Base-by-base conservation (phyloP, 2,797 vertebrate species). In the Enteromius viviparus region DNA sequence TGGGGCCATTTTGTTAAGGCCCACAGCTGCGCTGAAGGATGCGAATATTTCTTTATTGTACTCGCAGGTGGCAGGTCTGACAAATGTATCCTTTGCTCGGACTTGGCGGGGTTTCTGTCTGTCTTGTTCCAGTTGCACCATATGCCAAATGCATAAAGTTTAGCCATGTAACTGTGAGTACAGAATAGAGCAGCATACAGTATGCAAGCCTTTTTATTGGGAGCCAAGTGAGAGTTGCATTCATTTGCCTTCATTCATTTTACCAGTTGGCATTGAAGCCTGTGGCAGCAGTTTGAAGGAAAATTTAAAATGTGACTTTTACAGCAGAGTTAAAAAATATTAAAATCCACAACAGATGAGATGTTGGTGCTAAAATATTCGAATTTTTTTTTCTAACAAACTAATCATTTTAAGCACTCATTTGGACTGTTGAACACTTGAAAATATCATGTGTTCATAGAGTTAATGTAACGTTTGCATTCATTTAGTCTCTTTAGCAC, bases 11-110 rank as follows among this genome's bases (percentile, higher is more conserved):
- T 81, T 74, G 70, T 82, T 81, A 37, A 45, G 8, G 23, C 51
- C 15, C 64, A 42, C 84, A 88, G 82, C 84, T 84, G 79, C 58
- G 49, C 80, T 47, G 23, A 81, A 69, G 71, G 34, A 77, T 12
- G 9, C 3, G 9, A 40, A 70, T 84, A 62, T 53, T 71, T 86
- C n/a, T 40, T 79, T 62, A 40, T 74, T 79, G 80, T 80, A 32
- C 34, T 76, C 10, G 23, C 81, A 79, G 87, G 78, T 78, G 85
- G 74, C 55, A 14, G 17, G n/a, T 17, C 71, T 4, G 45, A 79
- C 82, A 42, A 80, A 47, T 12, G 11, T 14, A 15, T 45, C 58
- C 49, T 80, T 76, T 76, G 10, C 76, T 65, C 12, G 1, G 68
- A 82, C 37, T 84, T 47, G 51, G 7, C n/a, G 4, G 40, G 26